Conservation (phyloP, 2,113 vertebrate genomes). For the Saiga tatarica region DNA sequence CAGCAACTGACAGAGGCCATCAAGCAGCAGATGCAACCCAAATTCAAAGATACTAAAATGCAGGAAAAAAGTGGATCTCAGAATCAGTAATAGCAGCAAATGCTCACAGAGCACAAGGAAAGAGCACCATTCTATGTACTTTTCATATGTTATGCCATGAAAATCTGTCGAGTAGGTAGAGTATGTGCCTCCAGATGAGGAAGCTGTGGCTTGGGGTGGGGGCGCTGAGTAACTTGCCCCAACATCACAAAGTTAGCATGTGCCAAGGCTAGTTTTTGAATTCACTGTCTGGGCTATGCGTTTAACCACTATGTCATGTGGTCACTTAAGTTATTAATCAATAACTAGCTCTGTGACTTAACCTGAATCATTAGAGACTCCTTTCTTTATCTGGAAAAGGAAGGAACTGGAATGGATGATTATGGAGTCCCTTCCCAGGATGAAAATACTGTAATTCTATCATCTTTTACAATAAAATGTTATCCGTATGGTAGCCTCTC, state of each 20-base stretch:
- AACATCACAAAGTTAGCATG: not conserved
- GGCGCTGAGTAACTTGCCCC: not conserved
- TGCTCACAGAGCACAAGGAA: not conserved
- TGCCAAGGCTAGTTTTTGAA: not conserved
- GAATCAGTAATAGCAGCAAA: not conserved
- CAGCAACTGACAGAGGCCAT: not conserved
- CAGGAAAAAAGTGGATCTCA: not conserved
- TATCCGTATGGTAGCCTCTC: not conserved
- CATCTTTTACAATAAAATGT: not conserved
- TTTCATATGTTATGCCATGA: fast-evolving
- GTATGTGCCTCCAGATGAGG: not conserved
- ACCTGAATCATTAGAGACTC: not conserved
- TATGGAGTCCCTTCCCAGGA: not conserved
- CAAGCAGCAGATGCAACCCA: not conserved
- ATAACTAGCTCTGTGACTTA: not conserved
- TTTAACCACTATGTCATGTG: not conserved
- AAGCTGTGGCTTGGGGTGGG: not conserved
- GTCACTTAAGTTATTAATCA: not conserved
- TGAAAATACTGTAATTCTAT: not conserved
- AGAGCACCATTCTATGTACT: not conserved
- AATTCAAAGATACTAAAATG: not conserved
- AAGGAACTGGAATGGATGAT: not conserved
- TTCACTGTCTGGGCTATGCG: not conserved
- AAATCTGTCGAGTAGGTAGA: not conserved
- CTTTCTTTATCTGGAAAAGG: not conserved